phyloP scores from a whole-genome alignment of 2,888 invertebrate genomes.

The Hirtodrosophila trivittata region DNA sequence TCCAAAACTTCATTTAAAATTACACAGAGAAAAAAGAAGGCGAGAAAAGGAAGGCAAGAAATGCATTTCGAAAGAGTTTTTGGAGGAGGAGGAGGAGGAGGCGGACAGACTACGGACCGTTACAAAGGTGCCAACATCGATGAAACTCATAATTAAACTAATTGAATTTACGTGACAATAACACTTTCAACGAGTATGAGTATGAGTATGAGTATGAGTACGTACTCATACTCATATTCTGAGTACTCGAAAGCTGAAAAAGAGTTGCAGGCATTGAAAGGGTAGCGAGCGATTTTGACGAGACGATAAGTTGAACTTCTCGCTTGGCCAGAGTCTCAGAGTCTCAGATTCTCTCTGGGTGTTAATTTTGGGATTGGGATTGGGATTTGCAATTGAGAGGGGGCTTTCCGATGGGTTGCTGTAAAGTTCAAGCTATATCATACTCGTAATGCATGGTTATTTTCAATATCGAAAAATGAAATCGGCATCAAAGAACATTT shows the following conservation, averaged over 20 bases:
- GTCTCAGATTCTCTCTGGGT: neutral
- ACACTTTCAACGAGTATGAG: slow-evolving; percentile 57
- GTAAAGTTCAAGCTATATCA: slow-evolving; percentile 43
- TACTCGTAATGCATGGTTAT: slow-evolving; percentile 75
- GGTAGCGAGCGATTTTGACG: slow-evolving; percentile 58
- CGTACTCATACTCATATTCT: too few relatives aligned
- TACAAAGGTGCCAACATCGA: slow-evolving; percentile 71
- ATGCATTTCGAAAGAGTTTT: neutral
- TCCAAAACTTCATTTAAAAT: slow-evolving; percentile 32
- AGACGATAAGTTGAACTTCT: slow-evolving; percentile 57
- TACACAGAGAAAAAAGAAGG: neutral
- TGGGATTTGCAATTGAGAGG: slow-evolving; percentile 10
- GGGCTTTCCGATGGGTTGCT: too few relatives aligned
- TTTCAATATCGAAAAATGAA: slow-evolving; percentile 81
- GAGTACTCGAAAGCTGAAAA: slow-evolving; percentile 1
- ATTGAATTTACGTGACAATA: slow-evolving; percentile 79
- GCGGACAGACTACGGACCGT: slow-evolving; percentile 25
- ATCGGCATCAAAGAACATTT: slow-evolving; percentile 77
- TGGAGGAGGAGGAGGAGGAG: too few relatives aligned
- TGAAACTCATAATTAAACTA: slow-evolving; percentile 75
- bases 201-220: neutral
- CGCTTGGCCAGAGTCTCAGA: too few relatives aligned
- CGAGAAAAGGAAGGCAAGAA: neutral
- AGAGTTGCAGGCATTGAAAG: slow-evolving; percentile 25
- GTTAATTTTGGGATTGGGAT: neutral